Conservation (phyloP, 2,797 vertebrate genomes). For the Tapirus indicus region DNA sequence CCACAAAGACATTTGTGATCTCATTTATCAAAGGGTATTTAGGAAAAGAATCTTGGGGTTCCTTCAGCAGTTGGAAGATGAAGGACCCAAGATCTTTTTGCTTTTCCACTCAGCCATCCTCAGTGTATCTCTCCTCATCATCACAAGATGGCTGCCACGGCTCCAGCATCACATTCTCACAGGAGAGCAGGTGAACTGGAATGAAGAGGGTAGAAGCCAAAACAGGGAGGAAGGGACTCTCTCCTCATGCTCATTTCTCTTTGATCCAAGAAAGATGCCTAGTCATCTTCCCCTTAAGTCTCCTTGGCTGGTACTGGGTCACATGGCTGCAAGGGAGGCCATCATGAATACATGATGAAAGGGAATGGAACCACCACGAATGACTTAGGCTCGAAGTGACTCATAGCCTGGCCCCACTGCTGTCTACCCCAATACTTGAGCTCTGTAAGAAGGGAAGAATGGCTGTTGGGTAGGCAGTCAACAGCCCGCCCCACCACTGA, state of each 20-base stretch:
- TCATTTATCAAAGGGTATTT: background rate
- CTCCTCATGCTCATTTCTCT: conserved; percentile 21
- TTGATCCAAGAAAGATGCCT: background rate
- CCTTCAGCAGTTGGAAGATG: background rate
- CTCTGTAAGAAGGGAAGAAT: background rate
- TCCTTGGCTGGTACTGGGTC: background rate
- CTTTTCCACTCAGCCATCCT: background rate
- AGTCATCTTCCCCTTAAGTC: background rate
- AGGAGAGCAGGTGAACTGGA: background rate
- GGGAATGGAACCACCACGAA: background rate
- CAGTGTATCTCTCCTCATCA: background rate
- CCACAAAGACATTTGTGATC: background rate
- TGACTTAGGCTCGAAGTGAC: background rate
- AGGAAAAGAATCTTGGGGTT: background rate
- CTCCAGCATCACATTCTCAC: background rate
- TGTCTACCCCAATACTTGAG: background rate
- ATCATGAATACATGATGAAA: background rate
- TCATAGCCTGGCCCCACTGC: background rate
- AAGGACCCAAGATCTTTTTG: background rate
- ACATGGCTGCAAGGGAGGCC: background rate
- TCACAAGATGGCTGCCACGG: background rate
- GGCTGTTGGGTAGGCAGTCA: background rate
- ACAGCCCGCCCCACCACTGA: background rate
- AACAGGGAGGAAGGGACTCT: background rate
- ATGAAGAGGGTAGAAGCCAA: background rate